Base-by-base conservation (phyloP, 2,113 vertebrate genomes). In the Anarhynchus alexandrinus region DNA sequence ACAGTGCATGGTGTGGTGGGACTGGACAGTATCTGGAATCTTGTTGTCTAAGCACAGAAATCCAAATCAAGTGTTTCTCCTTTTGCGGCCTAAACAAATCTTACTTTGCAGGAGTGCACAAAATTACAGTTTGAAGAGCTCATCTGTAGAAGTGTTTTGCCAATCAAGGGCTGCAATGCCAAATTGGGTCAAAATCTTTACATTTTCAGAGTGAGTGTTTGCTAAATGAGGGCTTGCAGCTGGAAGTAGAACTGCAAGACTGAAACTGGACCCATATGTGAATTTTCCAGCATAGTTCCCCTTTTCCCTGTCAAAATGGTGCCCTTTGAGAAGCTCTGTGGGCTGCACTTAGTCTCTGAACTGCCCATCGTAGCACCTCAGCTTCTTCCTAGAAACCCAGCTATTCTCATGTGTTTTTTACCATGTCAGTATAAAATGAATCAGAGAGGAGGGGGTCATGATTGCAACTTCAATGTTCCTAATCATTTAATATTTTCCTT, bases 101-200 rank as follows among this genome's bases (percentile, higher is more conserved):
- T 80, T 93, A 25, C 78, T 79, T 96, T 81, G 11, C 78, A 88
- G 87, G 42, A 94, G 55, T 88, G 54, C 45, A 94, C 88, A 89
- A 93, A 89, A 82, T 43, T 86, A 29, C 45, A 62, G 59, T 90
- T 81, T 82, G 62, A 82, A 94, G 74, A 93, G 70, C 58, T 93
- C 74, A 73, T 93, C 82, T 91, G 42, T 85, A 42, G 43, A 95
- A 94, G 66, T 65, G 84, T 93, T 96, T 96, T 51, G 30, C 82
- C 58, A 82, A 0, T 95, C 87, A 94, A 91, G 58, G 66, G 27
- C 71, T 85, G 66, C 40, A 82, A 30, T 91, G 86, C 52, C 66
- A 87, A 95, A 72, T 51, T 26, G 22, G 62, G 78, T 91, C 78
- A 85, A 93, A 82, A 62, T 52, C 40, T 78, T 90, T 43, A 49